phyloP scores from a whole-genome alignment of 2,888 invertebrate genomes.

The Conchocele bisecta region DNA sequence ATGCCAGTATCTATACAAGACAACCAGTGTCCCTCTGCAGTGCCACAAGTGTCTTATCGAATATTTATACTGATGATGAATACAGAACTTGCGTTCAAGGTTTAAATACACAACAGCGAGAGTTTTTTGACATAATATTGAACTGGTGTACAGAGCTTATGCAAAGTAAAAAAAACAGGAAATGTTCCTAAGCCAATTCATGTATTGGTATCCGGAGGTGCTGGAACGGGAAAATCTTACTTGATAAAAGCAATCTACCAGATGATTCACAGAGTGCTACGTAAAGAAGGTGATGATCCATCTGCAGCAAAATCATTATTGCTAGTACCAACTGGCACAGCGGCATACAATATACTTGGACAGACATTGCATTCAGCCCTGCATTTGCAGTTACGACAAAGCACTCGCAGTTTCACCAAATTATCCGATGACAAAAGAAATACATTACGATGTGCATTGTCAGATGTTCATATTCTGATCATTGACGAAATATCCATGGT shows the following conservation, averaged over 20 bases:
- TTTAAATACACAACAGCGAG: conserved; percentile 23
- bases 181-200: too few species aligned
- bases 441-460: conserved; percentile 2
- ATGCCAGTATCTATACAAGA: too few species aligned
- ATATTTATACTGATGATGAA: conserved; percentile 6
- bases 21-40: too few species aligned
- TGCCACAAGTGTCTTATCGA: too few species aligned
- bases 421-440: conserved; percentile 26
- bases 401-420: not conserved
- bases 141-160: too few species aligned
- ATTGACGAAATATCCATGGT: conserved; percentile 29
- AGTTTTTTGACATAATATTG: conserved; percentile 10
- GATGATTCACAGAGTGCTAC: conserved; percentile 6
- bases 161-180: too few species aligned
- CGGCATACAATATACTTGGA: conserved; percentile 13
- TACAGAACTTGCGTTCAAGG: conserved; percentile 12
- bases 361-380: conserved; percentile 22
- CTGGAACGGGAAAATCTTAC: conserved; percentile 38
- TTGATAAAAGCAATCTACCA: conserved; percentile 18
- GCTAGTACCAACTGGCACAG: conserved; percentile 20
- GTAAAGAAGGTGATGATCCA: conserved; percentile 20
- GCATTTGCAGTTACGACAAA: conserved; percentile 1
- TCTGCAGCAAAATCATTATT: conserved; percentile 3
- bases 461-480: conserved; percentile 1
- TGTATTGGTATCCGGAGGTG: too few species aligned